These are phyloP conservation scores for Empidonax traillii DNA, from an alignment of 2,113 vertebrate genomes.

Conservation along the genomic window DNA sequence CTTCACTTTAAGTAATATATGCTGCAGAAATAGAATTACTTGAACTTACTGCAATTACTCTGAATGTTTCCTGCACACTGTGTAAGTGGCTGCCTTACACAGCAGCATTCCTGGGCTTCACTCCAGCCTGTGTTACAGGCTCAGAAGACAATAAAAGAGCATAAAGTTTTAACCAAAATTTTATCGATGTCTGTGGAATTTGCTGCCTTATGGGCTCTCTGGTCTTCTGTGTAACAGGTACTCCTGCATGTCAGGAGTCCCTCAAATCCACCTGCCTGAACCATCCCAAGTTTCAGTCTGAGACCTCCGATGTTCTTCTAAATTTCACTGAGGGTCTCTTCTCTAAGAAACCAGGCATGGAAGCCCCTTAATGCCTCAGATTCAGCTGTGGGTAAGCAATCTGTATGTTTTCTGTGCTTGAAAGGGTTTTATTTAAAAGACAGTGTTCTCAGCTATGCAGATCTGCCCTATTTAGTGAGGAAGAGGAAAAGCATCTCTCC, in stretches of 20 bases:
- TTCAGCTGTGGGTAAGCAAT: not conserved
- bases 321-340: not conserved
- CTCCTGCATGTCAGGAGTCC: not conserved
- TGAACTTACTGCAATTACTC: not conserved
- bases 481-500: not conserved
- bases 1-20: not conserved
- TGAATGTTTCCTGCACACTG: fast-evolving
- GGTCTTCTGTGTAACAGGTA: not conserved
- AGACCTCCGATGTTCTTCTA: not conserved
- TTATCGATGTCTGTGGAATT: not conserved
- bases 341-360: not conserved
- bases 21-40: not conserved
- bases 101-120: not conserved
- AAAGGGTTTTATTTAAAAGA: not conserved
- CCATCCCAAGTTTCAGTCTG: not conserved
- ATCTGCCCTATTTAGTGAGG: not conserved
- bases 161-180: not conserved
- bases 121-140: not conserved
- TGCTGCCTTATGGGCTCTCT: fast-evolving
- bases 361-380: not conserved
- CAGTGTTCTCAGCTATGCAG: fast-evolving
- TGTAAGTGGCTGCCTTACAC: not conserved
- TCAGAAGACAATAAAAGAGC: not conserved
- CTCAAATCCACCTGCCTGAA: not conserved
- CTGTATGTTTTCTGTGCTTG: fast-evolving